Conservation (phyloP, 1,140 invertebrate genomes). For the Palaemon carinicauda region DNA sequence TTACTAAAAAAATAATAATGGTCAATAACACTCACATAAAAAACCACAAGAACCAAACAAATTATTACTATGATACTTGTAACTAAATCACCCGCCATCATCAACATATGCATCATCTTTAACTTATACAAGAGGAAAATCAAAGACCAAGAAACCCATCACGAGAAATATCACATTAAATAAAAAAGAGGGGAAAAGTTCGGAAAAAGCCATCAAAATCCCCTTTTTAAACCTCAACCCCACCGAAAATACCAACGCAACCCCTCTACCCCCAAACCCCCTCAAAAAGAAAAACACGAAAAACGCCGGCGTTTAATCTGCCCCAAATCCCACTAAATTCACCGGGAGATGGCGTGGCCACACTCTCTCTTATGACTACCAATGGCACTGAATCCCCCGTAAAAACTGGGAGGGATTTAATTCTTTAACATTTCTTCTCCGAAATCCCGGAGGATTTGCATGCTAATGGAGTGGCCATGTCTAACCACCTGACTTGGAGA, state of each 20-base stretch:
- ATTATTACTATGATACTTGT: no score
- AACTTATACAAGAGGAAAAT: no score
- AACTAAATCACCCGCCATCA: no score
- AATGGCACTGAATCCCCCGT: neutral
- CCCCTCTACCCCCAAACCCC: neutral
- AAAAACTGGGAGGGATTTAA: constrained; percentile 28
- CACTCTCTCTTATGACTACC: neutral
- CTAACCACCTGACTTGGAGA: constrained; percentile 22
- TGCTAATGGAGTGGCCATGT: constrained; percentile 48
- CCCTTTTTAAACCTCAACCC: no score
- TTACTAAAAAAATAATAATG: no score
- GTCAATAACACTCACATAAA: no score
- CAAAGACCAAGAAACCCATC: no score
- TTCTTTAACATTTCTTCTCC: constrained; percentile 44
- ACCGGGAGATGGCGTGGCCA: neutral
- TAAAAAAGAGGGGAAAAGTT: neutral
- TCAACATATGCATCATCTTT: no score
- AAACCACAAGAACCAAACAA: no score
- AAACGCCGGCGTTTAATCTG: neutral
- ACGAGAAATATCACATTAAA: neutral
- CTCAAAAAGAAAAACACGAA: neutral
- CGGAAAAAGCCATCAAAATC: neutral
- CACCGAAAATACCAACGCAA: neutral
- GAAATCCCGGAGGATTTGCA: constrained; percentile 38
- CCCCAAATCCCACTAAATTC: neutral